Percentiles rank a stretch among this genome's conserved stretches.
Conservation (phyloP, 1,140 invertebrate genomes). For the Hydropsyche tenuis region DNA sequence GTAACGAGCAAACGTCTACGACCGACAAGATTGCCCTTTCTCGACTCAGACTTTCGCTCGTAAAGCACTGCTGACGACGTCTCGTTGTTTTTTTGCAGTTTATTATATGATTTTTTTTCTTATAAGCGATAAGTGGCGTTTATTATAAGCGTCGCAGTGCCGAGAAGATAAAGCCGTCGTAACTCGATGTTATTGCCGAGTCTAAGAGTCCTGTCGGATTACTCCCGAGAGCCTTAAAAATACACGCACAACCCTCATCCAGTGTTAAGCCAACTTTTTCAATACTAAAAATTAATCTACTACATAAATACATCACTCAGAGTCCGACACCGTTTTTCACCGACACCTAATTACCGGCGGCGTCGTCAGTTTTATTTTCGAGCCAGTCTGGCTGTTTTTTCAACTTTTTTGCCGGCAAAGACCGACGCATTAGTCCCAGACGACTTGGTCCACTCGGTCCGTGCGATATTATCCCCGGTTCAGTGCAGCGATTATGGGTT, state of each 20-base stretch:
- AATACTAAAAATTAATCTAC: background rate
- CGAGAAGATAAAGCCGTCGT: constrained; percentile 43
- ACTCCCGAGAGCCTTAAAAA: constrained; percentile 31
- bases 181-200: constrained; percentile 45
- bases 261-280: constrained; percentile 35
- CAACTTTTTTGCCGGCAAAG: background rate
- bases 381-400: background rate
- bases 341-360: background rate
- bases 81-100: no score
- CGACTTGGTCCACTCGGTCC: background rate
- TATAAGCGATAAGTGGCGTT: constrained; percentile 29
- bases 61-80: background rate
- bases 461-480: constrained; percentile 47
- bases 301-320: constrained; percentile 10
- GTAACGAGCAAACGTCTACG: no score
- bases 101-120: constrained; percentile 1
- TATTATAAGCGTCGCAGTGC: constrained; percentile 37
- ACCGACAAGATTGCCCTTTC: no score
- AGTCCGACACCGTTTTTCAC: background rate
- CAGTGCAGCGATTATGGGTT: constrained; percentile 46
- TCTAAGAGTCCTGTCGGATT: constrained; percentile 33
- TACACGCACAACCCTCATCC: background rate
- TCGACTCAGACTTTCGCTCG: background rate
- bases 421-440: background rate
- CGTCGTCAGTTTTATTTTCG: background rate